These are phyloP conservation scores for Drosophila mayri DNA, from an alignment of 1,140 invertebrate species.

Conservation along the genomic window DNA sequence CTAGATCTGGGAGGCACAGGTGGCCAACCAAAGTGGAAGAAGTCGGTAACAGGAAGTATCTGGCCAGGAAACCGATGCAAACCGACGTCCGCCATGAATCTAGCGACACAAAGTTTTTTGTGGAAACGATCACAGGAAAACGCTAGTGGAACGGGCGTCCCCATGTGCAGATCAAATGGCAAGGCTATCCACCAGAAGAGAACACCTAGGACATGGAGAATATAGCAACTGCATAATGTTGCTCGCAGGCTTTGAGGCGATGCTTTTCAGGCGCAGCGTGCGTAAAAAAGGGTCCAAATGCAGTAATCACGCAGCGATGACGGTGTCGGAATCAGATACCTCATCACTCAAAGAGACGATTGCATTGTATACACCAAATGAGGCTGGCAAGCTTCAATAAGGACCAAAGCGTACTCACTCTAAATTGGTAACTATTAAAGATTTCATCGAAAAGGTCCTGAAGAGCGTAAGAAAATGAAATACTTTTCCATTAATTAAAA, in stretches of 20 bases:
- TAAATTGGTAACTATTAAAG: not conserved
- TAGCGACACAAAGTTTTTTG: not conserved
- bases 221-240: slow-evolving; percentile 29
- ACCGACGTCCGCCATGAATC: not conserved
- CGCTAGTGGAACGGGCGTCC: slow-evolving; percentile 26
- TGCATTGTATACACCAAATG: not conserved
- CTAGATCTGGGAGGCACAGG: not conserved
- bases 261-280: no score
- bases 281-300: no score
- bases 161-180: slow-evolving; percentile 48
- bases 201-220: slow-evolving; percentile 59
- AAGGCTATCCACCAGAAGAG: slow-evolving; percentile 2
- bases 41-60: not conserved
- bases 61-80: not conserved
- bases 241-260: slow-evolving; percentile 36
- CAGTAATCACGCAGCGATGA: no score
- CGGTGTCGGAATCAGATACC: no score
- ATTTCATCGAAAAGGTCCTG: not conserved
- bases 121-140: slow-evolving; percentile 42
- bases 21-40: not conserved
- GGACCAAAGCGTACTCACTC: not conserved
- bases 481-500: not conserved
- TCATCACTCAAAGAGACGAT: not conserved
- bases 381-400: not conserved
- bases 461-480: slow-evolving; percentile 10